Percentiles rank a stretch among this genome's conserved stretches.
Evolutionary conservation across 2,113 vertebrate species (phyloP).

Genomic region (Progne subis): DNA sequence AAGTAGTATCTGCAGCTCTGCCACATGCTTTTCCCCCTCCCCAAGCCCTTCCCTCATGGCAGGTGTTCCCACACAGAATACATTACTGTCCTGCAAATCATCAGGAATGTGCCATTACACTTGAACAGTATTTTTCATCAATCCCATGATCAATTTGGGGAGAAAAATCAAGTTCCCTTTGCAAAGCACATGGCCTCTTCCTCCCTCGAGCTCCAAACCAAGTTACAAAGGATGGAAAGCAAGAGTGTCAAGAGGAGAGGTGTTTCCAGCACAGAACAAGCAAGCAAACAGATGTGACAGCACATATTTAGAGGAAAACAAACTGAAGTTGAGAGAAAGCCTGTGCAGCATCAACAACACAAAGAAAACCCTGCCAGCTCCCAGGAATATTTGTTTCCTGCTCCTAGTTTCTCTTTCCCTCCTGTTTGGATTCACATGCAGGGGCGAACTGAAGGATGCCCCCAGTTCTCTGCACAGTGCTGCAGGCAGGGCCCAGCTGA

Average conservation of each 20-base stretch:
- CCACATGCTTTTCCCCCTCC: not conserved
- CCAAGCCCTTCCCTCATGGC: not conserved
- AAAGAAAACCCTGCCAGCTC: not conserved
- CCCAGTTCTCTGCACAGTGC: not conserved
- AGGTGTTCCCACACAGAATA: conserved; percentile 6
- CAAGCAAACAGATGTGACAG: conserved; percentile 35
- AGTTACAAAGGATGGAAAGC: not conserved
- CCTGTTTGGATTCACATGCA: accelerated
- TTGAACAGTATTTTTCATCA: not conserved
- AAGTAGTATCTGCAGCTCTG: not conserved
- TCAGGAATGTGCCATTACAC: not conserved
- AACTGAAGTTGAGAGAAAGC: not conserved
- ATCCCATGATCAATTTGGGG: not conserved
- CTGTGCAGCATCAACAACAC: not conserved
- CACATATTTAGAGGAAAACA: conserved; percentile 18
- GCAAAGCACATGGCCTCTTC: not conserved
- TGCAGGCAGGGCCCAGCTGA: not conserved
- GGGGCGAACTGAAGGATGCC: not conserved
- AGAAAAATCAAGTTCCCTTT: not conserved
- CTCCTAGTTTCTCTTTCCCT: not conserved
- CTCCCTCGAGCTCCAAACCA: not conserved
- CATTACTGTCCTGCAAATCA: not conserved
- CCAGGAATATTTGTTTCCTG: not conserved
- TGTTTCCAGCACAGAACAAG: not conserved
- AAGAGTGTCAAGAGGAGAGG: not conserved